phyloP scores from a whole-genome alignment of 92 coral and sea anemone genomes.

The Isaurus tuberculatus region DNA sequence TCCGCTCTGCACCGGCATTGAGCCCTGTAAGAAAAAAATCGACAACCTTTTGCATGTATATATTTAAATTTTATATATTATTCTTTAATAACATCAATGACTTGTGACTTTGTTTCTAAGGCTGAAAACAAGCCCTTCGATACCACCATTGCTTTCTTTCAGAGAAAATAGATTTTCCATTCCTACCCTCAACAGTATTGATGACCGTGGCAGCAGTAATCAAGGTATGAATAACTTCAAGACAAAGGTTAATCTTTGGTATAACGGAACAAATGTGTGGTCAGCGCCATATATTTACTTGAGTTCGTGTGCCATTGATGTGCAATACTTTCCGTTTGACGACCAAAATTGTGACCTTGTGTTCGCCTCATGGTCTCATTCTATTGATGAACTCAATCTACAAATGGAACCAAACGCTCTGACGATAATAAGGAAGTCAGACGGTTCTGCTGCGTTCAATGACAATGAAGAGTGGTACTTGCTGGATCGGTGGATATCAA shows the following conservation, averaged over 20 bases:
- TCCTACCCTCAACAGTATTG: conserved; percentile 47
- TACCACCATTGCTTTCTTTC: conserved; percentile 42
- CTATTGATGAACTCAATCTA: conserved; percentile 30
- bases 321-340: conserved; percentile 42
- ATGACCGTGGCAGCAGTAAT: conserved; percentile 29
- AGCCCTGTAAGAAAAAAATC: too few relatives aligned
- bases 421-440: conserved; percentile 14
- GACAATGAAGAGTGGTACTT: conserved; percentile 48
- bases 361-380: conserved; percentile 43
- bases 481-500: conserved; percentile 5
- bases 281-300: conserved; percentile 37
- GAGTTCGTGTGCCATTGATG: conserved; percentile 43
- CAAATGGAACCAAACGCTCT: conserved; percentile 19
- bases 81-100: background rate
- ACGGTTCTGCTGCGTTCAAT: conserved; percentile 26
- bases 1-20: too few relatives aligned
- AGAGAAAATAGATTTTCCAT: conserved; percentile 49
- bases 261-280: conserved; percentile 50
- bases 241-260: conserved; percentile 40
- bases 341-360: conserved; percentile 41
- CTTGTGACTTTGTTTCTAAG: background rate
- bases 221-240: conserved; percentile 41
- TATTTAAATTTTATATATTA: too few relatives aligned
- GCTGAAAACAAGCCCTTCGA: conserved; percentile 11
- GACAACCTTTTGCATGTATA: too few relatives aligned